Base-by-base conservation (phyloP, 2,797 vertebrate species). In the Phyllotis vaccarum region DNA sequence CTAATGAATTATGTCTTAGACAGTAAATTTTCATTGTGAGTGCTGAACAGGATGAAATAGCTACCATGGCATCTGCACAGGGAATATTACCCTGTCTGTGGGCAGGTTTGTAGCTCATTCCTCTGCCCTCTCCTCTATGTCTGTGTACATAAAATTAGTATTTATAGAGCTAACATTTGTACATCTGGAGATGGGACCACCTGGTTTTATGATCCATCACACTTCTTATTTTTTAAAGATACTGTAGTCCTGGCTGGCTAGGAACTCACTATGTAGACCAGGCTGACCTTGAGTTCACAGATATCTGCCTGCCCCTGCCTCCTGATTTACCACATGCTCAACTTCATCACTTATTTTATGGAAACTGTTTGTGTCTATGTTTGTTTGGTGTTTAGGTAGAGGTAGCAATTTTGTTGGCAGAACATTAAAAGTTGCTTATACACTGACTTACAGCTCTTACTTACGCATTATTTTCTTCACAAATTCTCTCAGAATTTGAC, bases 401-500 rank as follows among this genome's bases (percentile, higher is more conserved):
- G 37, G 34, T 16, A 70, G 37, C 24, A 29, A 40, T 66, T 83
- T 29, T 82, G 24, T 22, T 85, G 54, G 19, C 19, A n/a, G 66
- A 66, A 88, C 22, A 29, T 31, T 43, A 56, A 72, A 43, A 60
- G 24, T 43, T 88, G 5, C 40, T 82, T 93, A 11, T 66, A 43
- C 37, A 93, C 60, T 74, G 40, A 56, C 40, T 78, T 66, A 10
- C n/a, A 31, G 29, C 56, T 37, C 21, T 43, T 31, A 37, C 17
- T 76, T 62, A 27, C 9, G 3, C 37, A 14, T 5, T 58, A 7
- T 43, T 90, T 81, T 87, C 62, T 78, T 72, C n/a, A n/a, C n/a
- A n/a, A n/a, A n/a, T n/a, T n/a, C n/a, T n/a, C n/a, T n/a, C 72
- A 86, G 93, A 70, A 22, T 83, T 94, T 89, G 13, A 8, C 80